Percentiles rank a stretch among this genome's conserved stretches.
Conservation (phyloP, 2,797 vertebrate species). For the Bradypus variegatus region DNA sequence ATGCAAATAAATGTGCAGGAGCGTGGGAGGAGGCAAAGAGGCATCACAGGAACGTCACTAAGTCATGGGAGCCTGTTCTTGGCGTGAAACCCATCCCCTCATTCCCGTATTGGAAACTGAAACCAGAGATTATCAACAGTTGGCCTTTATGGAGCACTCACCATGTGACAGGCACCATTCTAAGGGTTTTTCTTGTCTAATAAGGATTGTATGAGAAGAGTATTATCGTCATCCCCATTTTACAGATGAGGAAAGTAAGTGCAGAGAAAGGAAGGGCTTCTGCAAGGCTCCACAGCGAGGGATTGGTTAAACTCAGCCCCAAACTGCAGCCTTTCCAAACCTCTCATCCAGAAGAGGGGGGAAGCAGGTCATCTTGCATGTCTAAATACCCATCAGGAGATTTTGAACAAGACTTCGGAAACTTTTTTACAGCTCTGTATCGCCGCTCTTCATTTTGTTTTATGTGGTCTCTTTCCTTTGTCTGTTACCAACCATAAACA, state of each 20-base stretch:
- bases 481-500: not conserved
- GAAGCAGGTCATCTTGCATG: accelerated
- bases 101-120: not conserved
- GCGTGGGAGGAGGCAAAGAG: not conserved
- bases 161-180: not conserved
- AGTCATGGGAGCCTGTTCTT: not conserved
- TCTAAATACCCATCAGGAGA: accelerated
- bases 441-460: conserved; percentile 1
- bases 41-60: not conserved
- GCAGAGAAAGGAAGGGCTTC: not conserved
- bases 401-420: not conserved
- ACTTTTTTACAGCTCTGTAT: not conserved
- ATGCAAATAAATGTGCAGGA: not conserved
- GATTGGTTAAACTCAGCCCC: not conserved
- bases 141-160: not conserved
- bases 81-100: not conserved
- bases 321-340: not conserved
- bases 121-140: not conserved
- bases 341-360: not conserved
- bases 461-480: not conserved
- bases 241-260: not conserved
- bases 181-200: not conserved
- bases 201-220: not conserved
- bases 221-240: not conserved
- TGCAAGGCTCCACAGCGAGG: not conserved